Base-by-base conservation (phyloP, 1,140 invertebrate species). In the Drosophila pectinifera region DNA sequence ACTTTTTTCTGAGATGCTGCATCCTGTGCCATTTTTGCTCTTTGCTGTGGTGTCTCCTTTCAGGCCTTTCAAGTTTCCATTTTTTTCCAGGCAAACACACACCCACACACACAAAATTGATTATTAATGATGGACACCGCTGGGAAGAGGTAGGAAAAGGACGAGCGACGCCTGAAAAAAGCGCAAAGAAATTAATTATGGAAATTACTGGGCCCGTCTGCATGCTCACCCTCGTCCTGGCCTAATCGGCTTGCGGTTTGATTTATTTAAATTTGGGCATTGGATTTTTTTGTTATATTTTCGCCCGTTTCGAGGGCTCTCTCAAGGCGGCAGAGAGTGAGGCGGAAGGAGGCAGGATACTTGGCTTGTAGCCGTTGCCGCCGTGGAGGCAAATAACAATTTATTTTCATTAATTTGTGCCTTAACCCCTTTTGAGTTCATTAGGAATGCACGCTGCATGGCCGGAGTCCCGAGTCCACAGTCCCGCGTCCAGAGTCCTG, bases 351-450 rank as follows among this genome's bases (percentile, higher is more conserved):
- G 1, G 54, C 42, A 42, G 80, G 55, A 78, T 54, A 74, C 74
- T 78, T 67, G 58, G 73, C 51, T 58, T 26, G 16, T 42, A 2
- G 67, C 54, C 26, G 13, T 28, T 45, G 26, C n/a, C 5, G 20
- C 11, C 31, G 51, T n/a, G 54, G 24, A 53, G 16, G 41, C 59
- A 68, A 80, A 91, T 86, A 83, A 90, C 90, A 91, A 91, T 91
- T 91, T 88, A 91, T 91, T 91, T 91, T 91, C 90, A 91, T 91
- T 91, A 91, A 91, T 91, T 91, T 90, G 83, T 73, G 78, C 80
- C 80, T 64, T 91, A 88, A 91, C 88, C 88, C 88, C 88, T 91
- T 53, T 3, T 77, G 75, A 72, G 59, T 86, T 86, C 82, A 86
- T 86, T 86, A 86, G 65, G 79, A 86, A 86, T 86, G 82, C 82